Evolutionary conservation across 2,113 vertebrate species (phyloP).

Genomic region (Vimba vimba): DNA sequence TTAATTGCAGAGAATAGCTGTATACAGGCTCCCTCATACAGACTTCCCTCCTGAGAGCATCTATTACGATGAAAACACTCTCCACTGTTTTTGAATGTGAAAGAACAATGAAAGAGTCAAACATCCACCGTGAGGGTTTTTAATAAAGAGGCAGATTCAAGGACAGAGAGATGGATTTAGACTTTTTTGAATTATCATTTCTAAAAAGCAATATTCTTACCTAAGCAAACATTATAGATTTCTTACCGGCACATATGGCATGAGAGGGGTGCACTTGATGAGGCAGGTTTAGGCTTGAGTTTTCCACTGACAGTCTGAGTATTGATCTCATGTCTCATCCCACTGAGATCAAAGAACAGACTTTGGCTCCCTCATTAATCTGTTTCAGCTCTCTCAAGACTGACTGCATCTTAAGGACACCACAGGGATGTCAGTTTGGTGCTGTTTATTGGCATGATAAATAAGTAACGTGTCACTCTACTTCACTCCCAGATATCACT

Average conservation of each 20-base stretch:
- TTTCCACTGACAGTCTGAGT: slow-evolving; percentile 37
- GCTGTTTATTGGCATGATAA: slow-evolving; percentile 5
- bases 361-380: slow-evolving; percentile 41
- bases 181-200: background rate
- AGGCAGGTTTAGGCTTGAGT: slow-evolving; percentile 12
- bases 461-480: background rate
- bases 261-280: background rate
- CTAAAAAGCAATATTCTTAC: background rate
- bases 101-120: background rate
- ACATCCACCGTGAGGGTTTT: background rate
- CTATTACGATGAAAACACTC: background rate
- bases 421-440: background rate
- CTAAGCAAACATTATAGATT: slow-evolving; percentile 1
- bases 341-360: slow-evolving; percentile 48
- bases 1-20: background rate
- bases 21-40: too few relatives aligned
- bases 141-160: background rate
- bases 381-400: slow-evolving; percentile 15
- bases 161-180: background rate
- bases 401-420: slow-evolving; percentile 5
- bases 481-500: slow-evolving; percentile 1
- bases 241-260: background rate
- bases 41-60: slow-evolving; percentile 4
- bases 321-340: slow-evolving; percentile 42
- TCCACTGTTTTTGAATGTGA: background rate